phyloP scores from a whole-genome alignment of 2,113 vertebrate species.

The Pipra filicauda region DNA sequence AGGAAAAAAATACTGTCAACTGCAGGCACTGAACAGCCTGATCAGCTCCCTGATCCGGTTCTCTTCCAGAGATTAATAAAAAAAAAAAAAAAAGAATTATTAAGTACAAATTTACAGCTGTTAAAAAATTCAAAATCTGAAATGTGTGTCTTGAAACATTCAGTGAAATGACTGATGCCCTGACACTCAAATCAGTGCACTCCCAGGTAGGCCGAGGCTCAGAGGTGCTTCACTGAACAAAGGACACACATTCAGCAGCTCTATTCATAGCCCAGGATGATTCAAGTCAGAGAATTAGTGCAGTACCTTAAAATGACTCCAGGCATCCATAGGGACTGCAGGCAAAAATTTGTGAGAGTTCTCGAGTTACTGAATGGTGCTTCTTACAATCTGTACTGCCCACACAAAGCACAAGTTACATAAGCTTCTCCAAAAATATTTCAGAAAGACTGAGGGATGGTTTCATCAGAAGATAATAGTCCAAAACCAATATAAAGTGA shows the following conservation, averaged over 20 bases:
- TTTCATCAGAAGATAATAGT: not conserved
- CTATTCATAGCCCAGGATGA: not conserved
- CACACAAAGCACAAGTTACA: not conserved
- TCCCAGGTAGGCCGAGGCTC: not conserved
- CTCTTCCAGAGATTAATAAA: not conserved
- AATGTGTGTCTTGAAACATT: not conserved
- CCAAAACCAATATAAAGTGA: not conserved
- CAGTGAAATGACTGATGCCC: not conserved
- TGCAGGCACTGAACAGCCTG: not conserved
- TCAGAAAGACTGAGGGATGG: not conserved
- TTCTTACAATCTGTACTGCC: not conserved
- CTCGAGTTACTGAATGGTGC: not conserved
- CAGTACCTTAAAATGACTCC: not conserved
- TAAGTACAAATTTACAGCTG: not conserved
- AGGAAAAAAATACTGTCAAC: not conserved
- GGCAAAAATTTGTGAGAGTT: not conserved
- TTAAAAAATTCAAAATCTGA: not conserved
- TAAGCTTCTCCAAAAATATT: conserved; percentile 22
- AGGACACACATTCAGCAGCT: not conserved
- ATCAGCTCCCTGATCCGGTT: not conserved
- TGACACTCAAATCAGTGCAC: not conserved
- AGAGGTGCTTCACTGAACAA: not conserved
- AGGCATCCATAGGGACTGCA: not conserved
- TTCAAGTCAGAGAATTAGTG: not conserved
- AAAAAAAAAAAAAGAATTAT: not conserved